Percentiles rank a stretch among this genome's conserved stretches.
Evolutionary conservation across 2,113 vertebrate species (phyloP).

Genomic region (Edolisoma coerulescens): DNA sequence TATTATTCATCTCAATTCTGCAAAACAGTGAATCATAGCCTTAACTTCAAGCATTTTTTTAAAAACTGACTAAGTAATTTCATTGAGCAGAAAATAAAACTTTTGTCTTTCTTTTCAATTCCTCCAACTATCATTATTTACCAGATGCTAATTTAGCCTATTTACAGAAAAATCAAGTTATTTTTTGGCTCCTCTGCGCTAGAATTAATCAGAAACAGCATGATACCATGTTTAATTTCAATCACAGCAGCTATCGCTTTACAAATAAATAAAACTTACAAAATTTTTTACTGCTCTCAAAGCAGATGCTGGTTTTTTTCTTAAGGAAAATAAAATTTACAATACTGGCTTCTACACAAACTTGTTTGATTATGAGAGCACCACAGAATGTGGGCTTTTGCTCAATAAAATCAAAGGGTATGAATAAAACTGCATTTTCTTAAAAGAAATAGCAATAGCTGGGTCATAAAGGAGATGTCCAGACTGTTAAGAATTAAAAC

Average conservation of each 20-base stretch:
- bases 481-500: background rate
- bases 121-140: constrained; percentile 38
- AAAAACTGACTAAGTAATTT: constrained; percentile 18
- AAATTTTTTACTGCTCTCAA: background rate
- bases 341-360: background rate
- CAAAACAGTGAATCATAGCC: constrained; percentile 8
- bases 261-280: constrained; percentile 49
- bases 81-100: background rate
- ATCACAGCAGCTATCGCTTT: constrained; percentile 59
- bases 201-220: constrained; percentile 69
- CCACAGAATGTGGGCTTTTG: background rate
- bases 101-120: constrained; percentile 14
- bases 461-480: background rate
- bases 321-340: background rate
- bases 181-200: constrained; percentile 29
- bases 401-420: background rate
- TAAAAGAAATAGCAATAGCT: background rate
- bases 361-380: constrained; percentile 15
- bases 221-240: constrained; percentile 65
- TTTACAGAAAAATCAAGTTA: constrained; percentile 51
- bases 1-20: background rate
- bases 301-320: background rate
- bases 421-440: background rate
- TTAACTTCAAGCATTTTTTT: background rate
- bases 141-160: constrained; percentile 47